These are phyloP conservation scores for Lypha dubia DNA, from an alignment of 2,888 invertebrate genomes.

Conservation along the genomic window DNA sequence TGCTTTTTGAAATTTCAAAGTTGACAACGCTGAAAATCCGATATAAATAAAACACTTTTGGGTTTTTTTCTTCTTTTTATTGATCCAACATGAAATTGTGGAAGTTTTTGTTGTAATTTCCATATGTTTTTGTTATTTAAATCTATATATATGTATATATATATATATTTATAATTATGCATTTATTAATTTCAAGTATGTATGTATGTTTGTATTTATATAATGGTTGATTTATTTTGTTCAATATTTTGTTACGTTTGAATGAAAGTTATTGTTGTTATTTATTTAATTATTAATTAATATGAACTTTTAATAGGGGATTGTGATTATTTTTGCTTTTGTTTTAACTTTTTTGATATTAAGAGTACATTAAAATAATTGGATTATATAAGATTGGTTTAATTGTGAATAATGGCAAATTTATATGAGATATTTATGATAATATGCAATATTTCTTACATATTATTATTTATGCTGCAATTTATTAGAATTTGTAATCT, in stretches of 20 bases:
- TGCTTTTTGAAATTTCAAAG: too few relatives aligned
- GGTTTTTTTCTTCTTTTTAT: constrained; percentile 53
- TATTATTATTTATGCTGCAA: constrained; percentile 21
- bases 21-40: too few relatives aligned
- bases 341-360: constrained; percentile 46
- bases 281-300: constrained; percentile 42
- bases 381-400: constrained; percentile 55
- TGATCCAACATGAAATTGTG: constrained; percentile 67
- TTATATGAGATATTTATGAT: constrained; percentile 36
- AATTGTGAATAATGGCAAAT: constrained; percentile 47
- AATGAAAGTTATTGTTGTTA: constrained; percentile 62
- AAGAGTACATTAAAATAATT: neutral
- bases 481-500: constrained; percentile 29
- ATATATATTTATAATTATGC: constrained; percentile 51
- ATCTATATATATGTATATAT: constrained; percentile 24
- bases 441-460: constrained; percentile 34
- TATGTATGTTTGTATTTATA: constrained; percentile 35
- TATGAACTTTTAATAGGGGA: constrained; percentile 53
- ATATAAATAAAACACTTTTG: constrained; percentile 17
- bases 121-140: constrained; percentile 46
- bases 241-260: constrained; percentile 67
- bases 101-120: constrained; percentile 41
- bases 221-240: constrained; percentile 39
- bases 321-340: constrained; percentile 28
- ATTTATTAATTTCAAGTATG: constrained; percentile 10